Evolutionary conservation across 2,113 vertebrate species (phyloP).

Genomic region (Oxygymnocypris stewartii): DNA sequence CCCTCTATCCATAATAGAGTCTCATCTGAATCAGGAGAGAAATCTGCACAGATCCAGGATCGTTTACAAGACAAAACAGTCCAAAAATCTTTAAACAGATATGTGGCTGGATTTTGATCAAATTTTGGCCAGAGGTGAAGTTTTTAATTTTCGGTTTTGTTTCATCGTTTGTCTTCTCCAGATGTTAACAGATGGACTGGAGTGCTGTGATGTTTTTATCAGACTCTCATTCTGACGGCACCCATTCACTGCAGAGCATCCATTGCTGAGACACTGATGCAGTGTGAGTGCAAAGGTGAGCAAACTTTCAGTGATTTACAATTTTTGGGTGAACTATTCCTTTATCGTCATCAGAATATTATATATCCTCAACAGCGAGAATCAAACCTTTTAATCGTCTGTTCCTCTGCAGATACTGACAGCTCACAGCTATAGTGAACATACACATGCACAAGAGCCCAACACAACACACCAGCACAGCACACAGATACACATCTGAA

Average conservation of each 20-base stretch:
- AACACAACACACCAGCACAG: constrained; percentile 86
- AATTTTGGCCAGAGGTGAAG: too few species aligned
- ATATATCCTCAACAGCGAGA: background rate
- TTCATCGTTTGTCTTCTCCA: background rate
- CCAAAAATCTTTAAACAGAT: too few species aligned
- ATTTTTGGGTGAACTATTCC: background rate
- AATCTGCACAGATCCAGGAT: too few species aligned
- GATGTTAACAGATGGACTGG: background rate
- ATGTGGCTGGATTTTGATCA: too few species aligned
- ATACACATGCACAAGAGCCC: constrained; percentile 91
- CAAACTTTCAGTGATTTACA: background rate
- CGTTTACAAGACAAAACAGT: too few species aligned
- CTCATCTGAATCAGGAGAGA: too few species aligned
- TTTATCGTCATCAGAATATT: background rate
- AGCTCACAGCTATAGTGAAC: constrained; percentile 86
- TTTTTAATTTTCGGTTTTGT: too few species aligned
- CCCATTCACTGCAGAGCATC: too few species aligned
- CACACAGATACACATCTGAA: constrained; percentile 90
- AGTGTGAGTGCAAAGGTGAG: too few species aligned
- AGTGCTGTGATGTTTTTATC: background rate
- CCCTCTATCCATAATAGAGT: too few species aligned
- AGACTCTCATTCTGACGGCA: background rate
- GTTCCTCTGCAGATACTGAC: constrained; percentile 87
- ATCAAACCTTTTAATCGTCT: constrained; percentile 82
- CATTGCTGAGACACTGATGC: too few species aligned